These are phyloP conservation scores for Amphiprion ocellaris DNA, from an alignment of 2,113 vertebrate species.

Conservation along the genomic window DNA sequence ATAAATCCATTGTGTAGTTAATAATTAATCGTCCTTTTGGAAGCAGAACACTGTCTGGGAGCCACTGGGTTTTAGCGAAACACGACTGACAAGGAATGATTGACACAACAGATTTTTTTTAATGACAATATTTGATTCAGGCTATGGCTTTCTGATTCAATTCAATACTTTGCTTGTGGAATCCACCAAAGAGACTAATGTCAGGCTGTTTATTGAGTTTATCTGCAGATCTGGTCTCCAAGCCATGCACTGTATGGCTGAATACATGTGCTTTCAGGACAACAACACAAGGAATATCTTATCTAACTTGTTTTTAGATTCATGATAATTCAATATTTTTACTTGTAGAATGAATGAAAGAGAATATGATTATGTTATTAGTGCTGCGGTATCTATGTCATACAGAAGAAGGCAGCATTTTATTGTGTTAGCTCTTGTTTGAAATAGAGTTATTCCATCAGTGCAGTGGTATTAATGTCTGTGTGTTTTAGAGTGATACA, in stretches of 20 bases:
- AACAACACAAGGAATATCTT: constrained; percentile 70
- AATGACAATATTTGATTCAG: constrained; percentile 53
- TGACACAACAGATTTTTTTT: constrained; percentile 25
- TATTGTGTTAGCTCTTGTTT: constrained; percentile 78
- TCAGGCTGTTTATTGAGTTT: constrained; percentile 69
- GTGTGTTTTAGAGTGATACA: constrained; percentile 75
- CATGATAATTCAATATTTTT: constrained; percentile 78
- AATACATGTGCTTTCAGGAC: constrained; percentile 73
- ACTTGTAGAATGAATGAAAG: constrained; percentile 77
- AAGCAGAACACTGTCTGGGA: constrained; percentile 12
- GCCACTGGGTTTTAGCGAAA: constrained; percentile 9
- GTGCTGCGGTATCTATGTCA: constrained; percentile 81
- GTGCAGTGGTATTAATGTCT: constrained; percentile 77
- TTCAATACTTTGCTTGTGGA: constrained; percentile 74
- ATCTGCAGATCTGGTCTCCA: constrained; percentile 67
- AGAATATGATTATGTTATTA: constrained; percentile 76
- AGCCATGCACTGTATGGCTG: constrained; percentile 57
- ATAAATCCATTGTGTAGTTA: neutral
- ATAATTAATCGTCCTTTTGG: neutral
- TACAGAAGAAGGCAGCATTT: constrained; percentile 72
- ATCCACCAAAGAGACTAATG: constrained; percentile 74
- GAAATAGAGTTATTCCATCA: constrained; percentile 79
- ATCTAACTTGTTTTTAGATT: constrained; percentile 76
- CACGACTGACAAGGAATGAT: constrained; percentile 25
- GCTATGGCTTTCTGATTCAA: constrained; percentile 60